These are phyloP conservation scores for Heteropelma amictum DNA, from an alignment of 2,888 invertebrate genomes.

Conservation along the genomic window DNA sequence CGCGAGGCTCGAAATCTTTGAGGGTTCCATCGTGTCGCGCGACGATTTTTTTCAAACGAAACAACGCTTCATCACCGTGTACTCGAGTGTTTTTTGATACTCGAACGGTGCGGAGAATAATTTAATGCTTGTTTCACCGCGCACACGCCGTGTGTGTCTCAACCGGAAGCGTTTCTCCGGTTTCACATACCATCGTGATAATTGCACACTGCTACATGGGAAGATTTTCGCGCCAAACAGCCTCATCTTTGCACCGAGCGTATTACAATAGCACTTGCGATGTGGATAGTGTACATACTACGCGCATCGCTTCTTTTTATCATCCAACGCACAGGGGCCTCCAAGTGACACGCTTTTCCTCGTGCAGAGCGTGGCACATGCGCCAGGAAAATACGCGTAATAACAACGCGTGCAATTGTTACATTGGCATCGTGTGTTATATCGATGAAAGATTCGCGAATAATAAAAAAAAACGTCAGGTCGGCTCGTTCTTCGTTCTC, in stretches of 20 bases:
- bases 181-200: slow-evolving; percentile 74
- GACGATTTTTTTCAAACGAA: neutral
- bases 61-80: neutral
- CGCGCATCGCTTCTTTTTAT: too few species aligned
- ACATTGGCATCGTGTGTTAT: too few species aligned
- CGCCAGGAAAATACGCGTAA: too few species aligned
- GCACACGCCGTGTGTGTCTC: slow-evolving; percentile 40
- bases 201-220: slow-evolving; percentile 69
- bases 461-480: too few species aligned
- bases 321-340: too few species aligned
- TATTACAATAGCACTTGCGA: too few species aligned
- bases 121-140: slow-evolving; percentile 30
- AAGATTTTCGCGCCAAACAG: slow-evolving; percentile 60
- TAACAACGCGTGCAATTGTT: too few species aligned
- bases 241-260: slow-evolving; percentile 34
- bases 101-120: slow-evolving; percentile 11
- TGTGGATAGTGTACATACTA: too few species aligned
- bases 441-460: too few species aligned
- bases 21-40: slow-evolving; percentile 4
- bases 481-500: too few species aligned
- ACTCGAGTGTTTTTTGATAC: slow-evolving; percentile 28
- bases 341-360: too few species aligned
- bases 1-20: neutral
- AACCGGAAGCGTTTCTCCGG: slow-evolving; percentile 76
- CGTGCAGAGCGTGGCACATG: too few species aligned